A percentile compares a stretch with the other conserved stretches of the same genome.
Conservation (phyloP, 2,113 vertebrate genomes). For the Crotalus viridis region DNA sequence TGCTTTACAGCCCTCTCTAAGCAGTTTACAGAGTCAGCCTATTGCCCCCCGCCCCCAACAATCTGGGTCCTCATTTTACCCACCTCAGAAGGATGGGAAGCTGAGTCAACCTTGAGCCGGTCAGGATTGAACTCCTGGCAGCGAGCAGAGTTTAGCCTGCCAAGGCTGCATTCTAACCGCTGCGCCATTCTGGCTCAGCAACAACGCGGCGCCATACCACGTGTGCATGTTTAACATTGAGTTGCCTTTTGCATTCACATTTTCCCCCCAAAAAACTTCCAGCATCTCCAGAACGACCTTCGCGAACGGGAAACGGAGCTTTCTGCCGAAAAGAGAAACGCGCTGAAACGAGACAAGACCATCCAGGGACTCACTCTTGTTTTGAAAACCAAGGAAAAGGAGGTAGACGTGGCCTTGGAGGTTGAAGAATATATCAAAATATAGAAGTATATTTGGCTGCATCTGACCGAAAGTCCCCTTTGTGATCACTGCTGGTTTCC, state of each 20-base stretch:
- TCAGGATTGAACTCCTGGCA: too few relatives aligned
- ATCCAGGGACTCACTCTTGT: constrained; percentile 90
- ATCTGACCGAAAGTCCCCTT: not conserved
- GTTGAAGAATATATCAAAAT: not conserved
- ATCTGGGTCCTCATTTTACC: too few relatives aligned
- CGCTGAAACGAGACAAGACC: constrained; percentile 93
- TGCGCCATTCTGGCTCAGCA: too few relatives aligned
- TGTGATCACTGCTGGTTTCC: not conserved
- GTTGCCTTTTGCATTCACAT: constrained; percentile 37
- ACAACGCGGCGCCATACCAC: not conserved
- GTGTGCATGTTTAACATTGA: not conserved
- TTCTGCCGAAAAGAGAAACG: constrained; percentile 85
- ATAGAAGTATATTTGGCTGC: too few relatives aligned
- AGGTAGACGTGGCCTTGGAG: constrained; percentile 68
- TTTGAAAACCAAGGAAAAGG: constrained; percentile 88
- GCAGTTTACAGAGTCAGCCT: too few relatives aligned
- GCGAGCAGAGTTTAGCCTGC: too few relatives aligned
- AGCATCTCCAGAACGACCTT: constrained; percentile 80
- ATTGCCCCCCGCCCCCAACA: too few relatives aligned
- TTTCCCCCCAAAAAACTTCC: constrained; percentile 57
- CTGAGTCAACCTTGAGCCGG: too few relatives aligned
- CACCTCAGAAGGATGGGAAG: too few relatives aligned
- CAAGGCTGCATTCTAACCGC: too few relatives aligned
- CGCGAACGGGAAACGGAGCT: constrained; percentile 84
- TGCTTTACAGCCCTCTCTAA: too few relatives aligned